Percentiles rank a stretch among this genome's conserved stretches.
Conservation (phyloP, 2,113 vertebrate genomes). For the Sinocyclocheilus maitianheensis region DNA sequence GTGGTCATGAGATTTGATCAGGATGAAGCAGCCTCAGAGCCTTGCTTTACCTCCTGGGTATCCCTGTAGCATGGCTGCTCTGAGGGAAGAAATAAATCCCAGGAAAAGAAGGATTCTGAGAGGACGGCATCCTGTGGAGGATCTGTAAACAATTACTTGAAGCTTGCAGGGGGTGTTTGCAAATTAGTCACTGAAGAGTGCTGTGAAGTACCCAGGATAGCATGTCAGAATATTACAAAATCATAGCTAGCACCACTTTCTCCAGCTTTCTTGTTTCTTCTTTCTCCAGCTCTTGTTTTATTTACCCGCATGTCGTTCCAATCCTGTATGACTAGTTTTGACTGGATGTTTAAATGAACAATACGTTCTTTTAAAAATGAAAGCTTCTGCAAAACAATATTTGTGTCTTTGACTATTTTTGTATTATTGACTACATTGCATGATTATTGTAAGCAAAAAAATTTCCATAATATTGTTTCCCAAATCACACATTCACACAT, state of each 20-base stretch:
- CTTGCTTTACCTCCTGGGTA: slow-evolving; percentile 11
- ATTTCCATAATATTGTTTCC: neutral
- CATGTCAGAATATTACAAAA: neutral
- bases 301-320: neutral
- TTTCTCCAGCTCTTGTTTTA: neutral
- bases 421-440: neutral
- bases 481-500: neutral
- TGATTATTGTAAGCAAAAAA: neutral
- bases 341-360: neutral
- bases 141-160: slow-evolving; percentile 14
- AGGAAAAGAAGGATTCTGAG: neutral
- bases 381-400: neutral
- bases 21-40: slow-evolving; percentile 15
- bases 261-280: neutral
- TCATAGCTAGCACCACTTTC: neutral
- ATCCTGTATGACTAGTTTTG: neutral
- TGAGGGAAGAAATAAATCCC: neutral
- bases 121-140: neutral
- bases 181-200: neutral
- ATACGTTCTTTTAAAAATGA: neutral
- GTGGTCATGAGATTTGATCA: slow-evolving; percentile 50
- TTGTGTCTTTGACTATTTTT: neutral
- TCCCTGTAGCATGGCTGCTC: neutral
- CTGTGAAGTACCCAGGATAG: neutral
- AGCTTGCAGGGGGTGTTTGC: neutral